These are phyloP conservation scores for Periphyllus acericola DNA, from an alignment of 2,888 invertebrate genomes.

Conservation along the genomic window DNA sequence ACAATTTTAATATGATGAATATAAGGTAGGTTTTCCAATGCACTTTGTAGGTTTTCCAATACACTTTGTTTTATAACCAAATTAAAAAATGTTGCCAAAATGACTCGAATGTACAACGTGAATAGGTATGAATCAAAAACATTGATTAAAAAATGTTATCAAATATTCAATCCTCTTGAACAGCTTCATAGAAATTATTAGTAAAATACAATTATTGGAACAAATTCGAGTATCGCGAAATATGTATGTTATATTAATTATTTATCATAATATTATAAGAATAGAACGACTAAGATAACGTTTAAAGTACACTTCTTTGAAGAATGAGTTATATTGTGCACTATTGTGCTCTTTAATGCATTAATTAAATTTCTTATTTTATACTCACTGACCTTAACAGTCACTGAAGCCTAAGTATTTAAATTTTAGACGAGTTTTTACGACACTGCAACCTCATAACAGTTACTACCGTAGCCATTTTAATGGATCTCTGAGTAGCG, in stretches of 20 bases:
- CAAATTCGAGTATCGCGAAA: neutral
- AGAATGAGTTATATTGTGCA: neutral
- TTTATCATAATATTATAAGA: neutral
- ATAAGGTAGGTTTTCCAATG: too few relatives aligned
- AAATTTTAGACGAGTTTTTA: constrained; percentile 14
- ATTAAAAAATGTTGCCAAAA: too few relatives aligned
- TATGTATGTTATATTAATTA: neutral
- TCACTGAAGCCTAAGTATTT: neutral
- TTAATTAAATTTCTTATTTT: neutral
- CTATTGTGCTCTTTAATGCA: neutral
- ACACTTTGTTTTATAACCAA: too few relatives aligned
- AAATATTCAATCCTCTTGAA: too few relatives aligned
- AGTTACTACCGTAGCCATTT: constrained; percentile 12
- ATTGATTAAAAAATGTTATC: too few relatives aligned
- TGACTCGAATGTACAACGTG: too few relatives aligned
- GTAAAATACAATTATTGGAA: too few relatives aligned
- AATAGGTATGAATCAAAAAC: too few relatives aligned
- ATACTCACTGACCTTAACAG: neutral
- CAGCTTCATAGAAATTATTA: too few relatives aligned
- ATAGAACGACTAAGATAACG: too few relatives aligned
- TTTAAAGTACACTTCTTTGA: neutral
- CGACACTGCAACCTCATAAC: neutral
- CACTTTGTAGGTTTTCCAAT: too few relatives aligned
- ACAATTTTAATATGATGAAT: too few relatives aligned
- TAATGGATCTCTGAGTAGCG: neutral